Evolutionary conservation across 2,888 invertebrate species (phyloP), one percentile per base, ranked within the genome.

Genomic region (Disparrhopalites patrizii): DNA sequence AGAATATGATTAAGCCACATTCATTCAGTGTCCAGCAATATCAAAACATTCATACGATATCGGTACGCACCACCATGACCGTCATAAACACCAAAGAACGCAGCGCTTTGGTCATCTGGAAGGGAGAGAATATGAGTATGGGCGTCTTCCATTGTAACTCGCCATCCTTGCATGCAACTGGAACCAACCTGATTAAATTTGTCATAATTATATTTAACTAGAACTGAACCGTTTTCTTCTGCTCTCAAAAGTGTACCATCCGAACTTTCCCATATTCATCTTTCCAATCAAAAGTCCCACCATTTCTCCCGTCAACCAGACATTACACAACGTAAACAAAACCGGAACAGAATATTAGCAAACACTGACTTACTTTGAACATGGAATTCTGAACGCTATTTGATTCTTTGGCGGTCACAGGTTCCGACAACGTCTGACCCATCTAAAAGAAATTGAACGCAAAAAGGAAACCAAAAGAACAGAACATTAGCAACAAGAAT

Each of bases 161-260:
- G 83, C 99, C 99, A 99, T 79, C 99, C 99, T 81, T 99, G 99
- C 98, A 99, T 99, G 78, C 93, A 95, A 23, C 95, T 95, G 1
- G 95, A 93, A n/a, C 94, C 98, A 4, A 99, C 94, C 76, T 84
- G 81, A 72, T 83, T 84, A 40, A 84, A 81, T 52, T 73, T 78
- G 77, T 58, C 76, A 76, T 47, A 25, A 52, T 54, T 23, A 8
- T 30, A n/a, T 38, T 47, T n/a, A n/a, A n/a, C n/a, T n/a, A n/a
- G n/a, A n/a, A n/a, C n/a, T n/a, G n/a, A n/a, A n/a, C n/a, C n/a
- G n/a, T n/a, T n/a, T n/a, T n/a, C n/a, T n/a, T n/a, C n/a, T n/a
- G n/a, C n/a, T n/a, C n/a, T n/a, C n/a, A n/a, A n/a, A n/a, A n/a
- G n/a, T n/a, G n/a, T n/a, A n/a, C n/a, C n/a, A n/a, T n/a, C n/a